phyloP scores from a whole-genome alignment of 2,888 invertebrate species.

The Palloptera scutellata region DNA sequence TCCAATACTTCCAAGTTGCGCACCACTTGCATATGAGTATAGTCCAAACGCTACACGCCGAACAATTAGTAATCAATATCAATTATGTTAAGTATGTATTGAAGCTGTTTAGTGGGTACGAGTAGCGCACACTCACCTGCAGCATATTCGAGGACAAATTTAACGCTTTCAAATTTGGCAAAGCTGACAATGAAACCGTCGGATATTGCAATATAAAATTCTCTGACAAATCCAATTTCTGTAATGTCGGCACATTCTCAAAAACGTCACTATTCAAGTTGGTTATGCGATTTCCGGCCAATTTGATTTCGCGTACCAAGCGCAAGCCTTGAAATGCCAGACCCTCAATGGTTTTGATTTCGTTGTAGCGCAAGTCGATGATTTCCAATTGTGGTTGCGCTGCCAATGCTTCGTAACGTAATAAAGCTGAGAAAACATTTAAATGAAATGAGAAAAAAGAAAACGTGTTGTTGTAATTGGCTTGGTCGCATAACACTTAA shows the following conservation, averaged over 20 bases:
- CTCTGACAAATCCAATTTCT: slow-evolving; percentile 83
- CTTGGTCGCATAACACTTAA: neutral
- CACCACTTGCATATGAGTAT: slow-evolving; percentile 74
- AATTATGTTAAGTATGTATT: neutral
- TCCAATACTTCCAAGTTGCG: slow-evolving; percentile 78
- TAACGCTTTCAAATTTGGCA: slow-evolving; percentile 75
- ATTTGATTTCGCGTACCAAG: slow-evolving; percentile 73
- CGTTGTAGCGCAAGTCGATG: slow-evolving; percentile 82
- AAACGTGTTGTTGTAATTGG: slow-evolving; percentile 15
- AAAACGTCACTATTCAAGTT: slow-evolving; percentile 87
- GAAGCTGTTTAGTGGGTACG: neutral
- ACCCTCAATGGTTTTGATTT: slow-evolving; percentile 78
- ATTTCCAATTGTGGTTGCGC: slow-evolving; percentile 76
- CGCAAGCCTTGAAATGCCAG: slow-evolving; percentile 76
- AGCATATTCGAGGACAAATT: slow-evolving; percentile 88
- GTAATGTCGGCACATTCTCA: slow-evolving; percentile 75
- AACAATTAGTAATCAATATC: too few species aligned
- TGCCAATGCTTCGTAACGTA: slow-evolving; percentile 75
- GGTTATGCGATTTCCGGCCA: slow-evolving; percentile 80
- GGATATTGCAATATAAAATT: slow-evolving; percentile 88
- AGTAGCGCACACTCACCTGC: slow-evolving; percentile 68
- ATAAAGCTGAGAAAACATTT: slow-evolving; percentile 67
- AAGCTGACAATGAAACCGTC: slow-evolving; percentile 76
- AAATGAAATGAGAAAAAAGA: neutral
- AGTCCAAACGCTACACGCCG: slow-evolving; percentile 76